Base-by-base conservation (phyloP, 2,888 invertebrate genomes). In the Timema cristinae region DNA sequence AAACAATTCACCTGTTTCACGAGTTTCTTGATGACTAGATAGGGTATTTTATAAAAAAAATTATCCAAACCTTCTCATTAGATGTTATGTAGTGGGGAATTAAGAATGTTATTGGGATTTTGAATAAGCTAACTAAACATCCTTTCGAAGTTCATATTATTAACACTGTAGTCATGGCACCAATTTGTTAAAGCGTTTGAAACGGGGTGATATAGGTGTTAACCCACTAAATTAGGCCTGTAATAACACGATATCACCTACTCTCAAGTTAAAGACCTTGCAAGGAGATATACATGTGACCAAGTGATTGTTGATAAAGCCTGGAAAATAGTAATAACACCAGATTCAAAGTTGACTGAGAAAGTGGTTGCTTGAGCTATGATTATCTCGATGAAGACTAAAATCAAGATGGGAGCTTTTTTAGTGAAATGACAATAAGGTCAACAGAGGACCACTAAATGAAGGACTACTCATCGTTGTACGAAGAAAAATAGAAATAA, bases 211-310 rank as follows among this genome's bases (percentile, higher is more conserved):
- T 76, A 71, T 52, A 50, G 80, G 81, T 13, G 76, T 79, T 47
- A 79, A 81, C 75, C 72, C 72, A 6, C 73, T 81, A 50, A 81
- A 81, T 75, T 71, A 68, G 16, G 79, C 79, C 16, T 80, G 79
- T 72, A 79, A 73, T 71, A 78, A 32, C 80, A 79, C 75, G 80
- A 80, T 75, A 80, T 80, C 63, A 77, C 78, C 5, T 80, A 81
- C 69, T 61, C 67, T 2, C n/a, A 71, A 2, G 73, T 74, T 69
- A 75, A 73, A 8, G 71, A 75, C 15, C n/a, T 74, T 11, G 66
- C 15, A 50, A 71, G 66, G 15, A 68, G 74, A 67, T 61, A 68
- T 32, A 32, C 9, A 6, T 4, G 2, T 16, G 61, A 61, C 4
- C 15, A 5, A 5, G 61, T 61, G n/a, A 2, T 61, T 16, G 61